Conservation (phyloP, 2,888 invertebrate species). For the Iphiclides podalirius region DNA sequence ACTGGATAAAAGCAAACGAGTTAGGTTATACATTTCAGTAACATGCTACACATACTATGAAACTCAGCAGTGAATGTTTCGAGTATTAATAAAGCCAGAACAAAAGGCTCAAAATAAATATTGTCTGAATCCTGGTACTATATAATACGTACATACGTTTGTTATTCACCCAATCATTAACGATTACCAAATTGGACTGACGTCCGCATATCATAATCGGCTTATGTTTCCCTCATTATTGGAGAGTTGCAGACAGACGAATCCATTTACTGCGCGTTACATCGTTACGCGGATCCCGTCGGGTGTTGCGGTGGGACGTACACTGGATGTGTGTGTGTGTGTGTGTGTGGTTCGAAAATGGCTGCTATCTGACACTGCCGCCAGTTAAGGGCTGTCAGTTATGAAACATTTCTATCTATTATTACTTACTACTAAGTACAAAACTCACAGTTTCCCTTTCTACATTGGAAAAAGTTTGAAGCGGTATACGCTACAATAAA, state of each 20-base stretch:
- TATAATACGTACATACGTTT: no score
- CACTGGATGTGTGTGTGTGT: slow-evolving; percentile 5
- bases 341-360: slow-evolving; percentile 15
- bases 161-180: background rate
- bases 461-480: no score
- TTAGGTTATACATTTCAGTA: no score
- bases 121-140: no score
- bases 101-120: no score
- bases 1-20: no score
- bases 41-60: no score
- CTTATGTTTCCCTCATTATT: slow-evolving; percentile 47
- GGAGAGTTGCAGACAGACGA: slow-evolving; percentile 35
- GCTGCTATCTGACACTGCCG: slow-evolving; percentile 8
- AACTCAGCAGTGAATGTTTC: no score
- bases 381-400: slow-evolving; percentile 12
- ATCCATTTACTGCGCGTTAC: slow-evolving; percentile 39
- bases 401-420: background rate
- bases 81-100: no score
- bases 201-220: slow-evolving; percentile 47
- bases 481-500: no score
- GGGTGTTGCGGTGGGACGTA: slow-evolving; percentile 23
- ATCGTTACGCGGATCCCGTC: slow-evolving; percentile 34
- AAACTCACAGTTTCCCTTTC: no score
- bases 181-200: slow-evolving; percentile 14
- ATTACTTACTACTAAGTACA: no score